Evolutionary conservation across 2,113 vertebrate genomes (phyloP), one percentile per base, ranked within the genome.

Genomic region (Okapia johnstoni): DNA sequence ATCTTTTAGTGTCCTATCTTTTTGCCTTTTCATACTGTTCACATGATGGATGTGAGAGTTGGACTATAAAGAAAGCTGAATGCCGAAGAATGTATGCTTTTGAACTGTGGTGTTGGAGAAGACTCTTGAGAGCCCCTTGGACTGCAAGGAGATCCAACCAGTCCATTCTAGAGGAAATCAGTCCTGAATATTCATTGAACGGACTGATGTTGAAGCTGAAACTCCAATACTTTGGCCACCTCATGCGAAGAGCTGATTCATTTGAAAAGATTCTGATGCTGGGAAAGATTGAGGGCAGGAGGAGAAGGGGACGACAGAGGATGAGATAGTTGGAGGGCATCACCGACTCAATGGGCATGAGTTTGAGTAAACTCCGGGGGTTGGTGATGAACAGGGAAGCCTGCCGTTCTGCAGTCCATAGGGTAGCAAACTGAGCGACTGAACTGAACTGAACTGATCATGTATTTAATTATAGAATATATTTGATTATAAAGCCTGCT

Each of bases 341-440:
- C n/a, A 70, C 63, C 0, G 0, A 70, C n/a, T 36, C 19, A 21
- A 23, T 70, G 1, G 66, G 2, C 19, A 70, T 40, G 4, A 40
- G 19, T 40, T 23, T 70, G 66, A 70, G 36, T 40, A 70, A 40
- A 23, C 19, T 70, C 19, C 2, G 0, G 10, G n/a, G 23, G n/a
- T 70, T 70, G n/a, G n/a, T 13, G 5, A 70, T 23, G 10, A 5
- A 23, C n/a, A 40, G n/a, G 11, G n/a, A 70, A n/a, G 66, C 66
- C n/a, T 70, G 10, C n/a, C n/a, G 36, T 36, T 40, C 66, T 70
- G 19, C 11, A 40, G 66, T 40, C 19, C 19, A 13, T 40, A 19
- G n/a, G n/a, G 19, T 70, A 5, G 1, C 0, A 0, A 70, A 23
- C n/a, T 23, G n/a, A 40, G n/a, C 0, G 1, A 70, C n/a, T 40